Conservation (phyloP, 2,797 vertebrate genomes). For the Phalanger gymnotis region DNA sequence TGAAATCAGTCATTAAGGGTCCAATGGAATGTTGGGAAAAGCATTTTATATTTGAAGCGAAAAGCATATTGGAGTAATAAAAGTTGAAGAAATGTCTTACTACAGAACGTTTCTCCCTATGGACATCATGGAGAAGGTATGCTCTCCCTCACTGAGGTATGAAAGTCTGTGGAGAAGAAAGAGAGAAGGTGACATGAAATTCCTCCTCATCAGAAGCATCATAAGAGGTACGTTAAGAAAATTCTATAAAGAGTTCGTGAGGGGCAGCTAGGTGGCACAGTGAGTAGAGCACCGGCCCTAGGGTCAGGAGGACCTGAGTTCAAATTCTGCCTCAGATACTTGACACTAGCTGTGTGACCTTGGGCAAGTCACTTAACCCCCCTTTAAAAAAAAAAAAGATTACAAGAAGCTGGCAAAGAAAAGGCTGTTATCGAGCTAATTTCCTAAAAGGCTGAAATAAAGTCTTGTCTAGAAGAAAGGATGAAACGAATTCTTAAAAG, state of each 20-base stretch:
- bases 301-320: no score
- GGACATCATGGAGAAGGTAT: not conserved
- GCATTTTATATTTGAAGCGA: not conserved
- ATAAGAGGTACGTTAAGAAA: not conserved
- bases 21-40: not conserved
- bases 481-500: no score
- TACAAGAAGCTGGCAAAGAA: not conserved
- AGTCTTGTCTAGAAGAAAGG: not conserved
- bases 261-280: accelerated
- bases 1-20: not conserved
- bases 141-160: not conserved
- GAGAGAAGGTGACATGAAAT: not conserved
- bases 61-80: not conserved
- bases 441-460: not conserved
- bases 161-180: not conserved
- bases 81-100: not conserved
- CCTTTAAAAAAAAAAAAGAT: no score
- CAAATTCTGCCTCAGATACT: no score
- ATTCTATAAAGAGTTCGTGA: not conserved
- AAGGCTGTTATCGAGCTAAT: not conserved
- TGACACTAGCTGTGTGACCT: no score
- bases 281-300: no score
- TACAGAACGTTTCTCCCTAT: not conserved
- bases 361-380: no score
- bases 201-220: not conserved